Evolutionary conservation across 2,888 invertebrate genomes (phyloP).

Genomic region (Noctua janthina): DNA sequence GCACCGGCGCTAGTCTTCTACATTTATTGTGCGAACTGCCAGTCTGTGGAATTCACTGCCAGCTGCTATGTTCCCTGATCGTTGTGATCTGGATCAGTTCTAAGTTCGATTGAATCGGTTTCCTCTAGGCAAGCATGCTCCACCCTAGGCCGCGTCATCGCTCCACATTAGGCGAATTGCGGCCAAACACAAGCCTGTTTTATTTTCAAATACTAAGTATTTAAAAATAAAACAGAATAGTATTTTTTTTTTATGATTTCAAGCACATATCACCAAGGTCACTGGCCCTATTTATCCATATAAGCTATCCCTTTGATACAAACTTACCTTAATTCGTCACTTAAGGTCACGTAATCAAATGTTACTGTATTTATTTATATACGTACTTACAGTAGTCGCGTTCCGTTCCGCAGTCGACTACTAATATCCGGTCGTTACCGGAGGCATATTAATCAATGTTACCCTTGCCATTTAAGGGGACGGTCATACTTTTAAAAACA

Average conservation of each 20-base stretch:
- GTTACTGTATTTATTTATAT: slow-evolving; percentile 59
- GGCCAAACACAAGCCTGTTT: background rate
- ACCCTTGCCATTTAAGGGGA: slow-evolving; percentile 39
- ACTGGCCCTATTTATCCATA: background rate
- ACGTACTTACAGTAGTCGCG: slow-evolving; percentile 26
- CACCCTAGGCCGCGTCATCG: background rate
- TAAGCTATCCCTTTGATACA: background rate
- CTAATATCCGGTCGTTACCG: slow-evolving; percentile 74
- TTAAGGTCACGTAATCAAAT: slow-evolving; percentile 50
- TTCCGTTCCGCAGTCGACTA: slow-evolving; percentile 57
- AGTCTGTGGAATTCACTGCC: background rate
- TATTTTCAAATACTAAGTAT: too few relatives aligned
- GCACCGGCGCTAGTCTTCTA: background rate
- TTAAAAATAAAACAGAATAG: background rate
- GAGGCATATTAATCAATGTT: slow-evolving; percentile 72
- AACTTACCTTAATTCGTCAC: slow-evolving; percentile 1
- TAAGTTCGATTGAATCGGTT: background rate
- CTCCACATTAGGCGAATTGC: background rate
- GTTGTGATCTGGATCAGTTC: background rate
- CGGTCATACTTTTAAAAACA: slow-evolving; percentile 28
- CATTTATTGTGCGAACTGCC: background rate
- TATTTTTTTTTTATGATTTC: background rate
- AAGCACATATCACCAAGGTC: background rate
- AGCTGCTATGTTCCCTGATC: background rate
- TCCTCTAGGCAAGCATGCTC: background rate